These are phyloP conservation scores for Bicyclus anynana DNA, from an alignment of 1,140 invertebrate species.

Conservation along the genomic window DNA sequence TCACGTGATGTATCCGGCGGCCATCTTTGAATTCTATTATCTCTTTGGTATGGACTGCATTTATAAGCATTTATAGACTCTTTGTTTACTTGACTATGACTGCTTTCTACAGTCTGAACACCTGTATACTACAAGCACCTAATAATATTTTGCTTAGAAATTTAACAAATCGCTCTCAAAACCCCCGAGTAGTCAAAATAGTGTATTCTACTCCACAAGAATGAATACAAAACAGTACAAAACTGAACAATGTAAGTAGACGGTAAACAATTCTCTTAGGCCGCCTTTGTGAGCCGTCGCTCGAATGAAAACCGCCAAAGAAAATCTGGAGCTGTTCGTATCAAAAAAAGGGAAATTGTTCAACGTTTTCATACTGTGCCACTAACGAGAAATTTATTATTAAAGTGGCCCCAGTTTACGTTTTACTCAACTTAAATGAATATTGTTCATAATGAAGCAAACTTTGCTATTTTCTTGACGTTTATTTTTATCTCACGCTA, in stretches of 20 bases:
- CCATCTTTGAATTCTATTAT: too few relatives aligned
- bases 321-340: neutral
- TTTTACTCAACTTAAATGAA: neutral
- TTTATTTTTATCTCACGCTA: too few relatives aligned
- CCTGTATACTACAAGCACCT: too few relatives aligned
- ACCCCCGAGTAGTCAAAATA: neutral
- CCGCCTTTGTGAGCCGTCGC: neutral
- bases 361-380: neutral
- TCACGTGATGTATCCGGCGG: too few relatives aligned
- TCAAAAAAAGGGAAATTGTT: neutral
- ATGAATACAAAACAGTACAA: neutral
- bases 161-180: neutral
- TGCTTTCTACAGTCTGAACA: too few relatives aligned
- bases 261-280: constrained; percentile 1
- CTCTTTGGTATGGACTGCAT: too few relatives aligned
- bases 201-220: neutral
- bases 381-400: constrained; percentile 2
- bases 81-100: too few relatives aligned
- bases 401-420: neutral
- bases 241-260: neutral
- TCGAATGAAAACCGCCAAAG: neutral
- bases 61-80: too few relatives aligned
- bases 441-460: too few relatives aligned
- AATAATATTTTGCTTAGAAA: neutral
- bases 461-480: too few relatives aligned